These are phyloP conservation scores for Sebastes reedi DNA, from an alignment of 2,797 vertebrate species.

Conservation along the genomic window DNA sequence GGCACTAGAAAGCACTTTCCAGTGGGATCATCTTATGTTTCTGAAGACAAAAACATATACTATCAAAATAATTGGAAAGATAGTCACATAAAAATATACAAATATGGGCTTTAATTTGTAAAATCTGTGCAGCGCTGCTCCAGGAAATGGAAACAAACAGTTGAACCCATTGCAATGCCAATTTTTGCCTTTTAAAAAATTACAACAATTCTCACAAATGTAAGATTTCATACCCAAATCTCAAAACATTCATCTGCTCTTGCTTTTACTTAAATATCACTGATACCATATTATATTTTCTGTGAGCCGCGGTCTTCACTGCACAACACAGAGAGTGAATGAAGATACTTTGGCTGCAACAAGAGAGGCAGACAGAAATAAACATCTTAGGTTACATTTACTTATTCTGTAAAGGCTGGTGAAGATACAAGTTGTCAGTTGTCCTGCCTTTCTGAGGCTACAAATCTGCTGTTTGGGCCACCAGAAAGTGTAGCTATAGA, in stretches of 20 bases:
- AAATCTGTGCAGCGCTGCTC: background rate
- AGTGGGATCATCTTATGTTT: background rate
- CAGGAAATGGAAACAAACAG: background rate
- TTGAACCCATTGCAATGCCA: background rate
- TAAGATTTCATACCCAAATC: background rate
- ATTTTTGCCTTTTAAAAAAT: background rate
- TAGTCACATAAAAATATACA: background rate
- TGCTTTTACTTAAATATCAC: background rate
- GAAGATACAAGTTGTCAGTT: background rate
- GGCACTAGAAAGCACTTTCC: background rate
- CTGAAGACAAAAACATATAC: background rate
- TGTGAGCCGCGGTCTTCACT: background rate
- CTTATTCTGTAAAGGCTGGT: background rate
- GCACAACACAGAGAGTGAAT: background rate
- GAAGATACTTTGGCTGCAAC: background rate
- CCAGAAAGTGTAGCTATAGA: conserved; percentile 77
- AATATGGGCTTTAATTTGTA: background rate
- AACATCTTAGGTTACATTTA: conserved; percentile 4
- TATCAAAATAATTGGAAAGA: too few species aligned
- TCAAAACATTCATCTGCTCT: background rate
- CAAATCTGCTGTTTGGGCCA: conserved; percentile 83
- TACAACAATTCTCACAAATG: background rate
- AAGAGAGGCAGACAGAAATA: conserved; percentile 7
- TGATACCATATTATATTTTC: background rate
- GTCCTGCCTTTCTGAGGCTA: conserved; percentile 82